These are phyloP conservation scores for Aproaerema taeniolella DNA, from an alignment of 2,888 invertebrate genomes.

Conservation along the genomic window DNA sequence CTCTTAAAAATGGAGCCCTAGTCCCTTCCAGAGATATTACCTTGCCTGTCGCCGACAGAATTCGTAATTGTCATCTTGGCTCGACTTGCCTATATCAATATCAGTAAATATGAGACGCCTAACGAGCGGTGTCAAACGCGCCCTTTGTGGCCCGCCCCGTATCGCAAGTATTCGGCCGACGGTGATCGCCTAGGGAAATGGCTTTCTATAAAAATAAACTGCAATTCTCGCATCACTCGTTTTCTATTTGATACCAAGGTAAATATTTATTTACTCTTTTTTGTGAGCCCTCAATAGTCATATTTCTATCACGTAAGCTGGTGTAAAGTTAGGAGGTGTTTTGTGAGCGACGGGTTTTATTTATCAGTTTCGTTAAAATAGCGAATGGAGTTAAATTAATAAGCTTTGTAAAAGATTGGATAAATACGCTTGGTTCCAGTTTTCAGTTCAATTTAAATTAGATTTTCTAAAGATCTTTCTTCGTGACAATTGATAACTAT, in stretches of 20 bases:
- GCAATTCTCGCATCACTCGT: conserved; percentile 5
- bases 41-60: conserved; percentile 6
- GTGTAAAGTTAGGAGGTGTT: no score
- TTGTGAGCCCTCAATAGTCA: no score
- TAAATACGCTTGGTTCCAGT: no score
- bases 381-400: no score
- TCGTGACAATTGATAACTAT: no score
- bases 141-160: conserved; percentile 22
- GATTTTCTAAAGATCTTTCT: no score
- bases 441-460: no score
- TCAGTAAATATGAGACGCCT: conserved; percentile 49
- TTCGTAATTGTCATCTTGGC: conserved; percentile 52
- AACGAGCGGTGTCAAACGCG: conserved; percentile 32
- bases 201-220: conserved; percentile 8
- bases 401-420: no score
- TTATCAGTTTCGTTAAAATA: no score
- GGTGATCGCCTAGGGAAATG: conserved; percentile 1
- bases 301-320: no score
- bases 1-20: no score
- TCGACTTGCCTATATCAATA: conserved; percentile 48
- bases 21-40: conserved; percentile 10
- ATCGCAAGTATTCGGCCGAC: conserved; percentile 3
- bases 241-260: not conserved
- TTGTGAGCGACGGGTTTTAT: no score
- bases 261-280: not conserved